A percentile compares a stretch with the other conserved stretches of the same genome.
Evolutionary conservation across 2,888 invertebrate genomes (phyloP).

Genomic region (Plagodis pulveraria): DNA sequence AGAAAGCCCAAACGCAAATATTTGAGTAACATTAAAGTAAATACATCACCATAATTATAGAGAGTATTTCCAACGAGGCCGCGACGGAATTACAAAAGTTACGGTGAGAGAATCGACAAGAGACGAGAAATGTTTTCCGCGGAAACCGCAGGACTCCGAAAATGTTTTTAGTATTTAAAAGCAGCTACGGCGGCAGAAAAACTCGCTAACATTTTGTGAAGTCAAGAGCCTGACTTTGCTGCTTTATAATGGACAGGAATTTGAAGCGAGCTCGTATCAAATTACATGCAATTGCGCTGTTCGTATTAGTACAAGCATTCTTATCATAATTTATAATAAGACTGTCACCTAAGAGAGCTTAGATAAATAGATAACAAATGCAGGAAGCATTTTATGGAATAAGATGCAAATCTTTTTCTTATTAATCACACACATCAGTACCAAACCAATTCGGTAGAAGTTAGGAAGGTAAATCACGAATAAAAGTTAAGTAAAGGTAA

Average conservation of each 20-base stretch:
- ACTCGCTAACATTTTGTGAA: slow-evolving; percentile 61
- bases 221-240: slow-evolving; percentile 46
- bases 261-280: background rate
- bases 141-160: slow-evolving; percentile 65
- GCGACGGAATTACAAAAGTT: slow-evolving; percentile 53
- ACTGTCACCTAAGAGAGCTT: background rate
- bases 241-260: slow-evolving; percentile 22
- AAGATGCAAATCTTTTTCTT: background rate
- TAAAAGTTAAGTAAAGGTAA: background rate
- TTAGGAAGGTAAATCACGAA: background rate
- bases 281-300: background rate
- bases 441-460: background rate
- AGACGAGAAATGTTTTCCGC: slow-evolving; percentile 61
- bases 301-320: background rate
- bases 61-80: slow-evolving; percentile 35
- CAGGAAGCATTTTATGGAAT: background rate
- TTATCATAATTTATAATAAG: slow-evolving; percentile 1
- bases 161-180: slow-evolving; percentile 70
- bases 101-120: slow-evolving; percentile 55
- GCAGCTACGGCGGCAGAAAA: slow-evolving; percentile 53
- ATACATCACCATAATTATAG: slow-evolving; percentile 27
- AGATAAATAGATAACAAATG: slow-evolving; percentile 2
- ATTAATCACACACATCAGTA: background rate
- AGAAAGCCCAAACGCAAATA: slow-evolving; percentile 15
- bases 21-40: slow-evolving; percentile 17